These are phyloP conservation scores for Ondatra zibethicus DNA, from an alignment of 2,113 vertebrate species.

Conservation along the genomic window DNA sequence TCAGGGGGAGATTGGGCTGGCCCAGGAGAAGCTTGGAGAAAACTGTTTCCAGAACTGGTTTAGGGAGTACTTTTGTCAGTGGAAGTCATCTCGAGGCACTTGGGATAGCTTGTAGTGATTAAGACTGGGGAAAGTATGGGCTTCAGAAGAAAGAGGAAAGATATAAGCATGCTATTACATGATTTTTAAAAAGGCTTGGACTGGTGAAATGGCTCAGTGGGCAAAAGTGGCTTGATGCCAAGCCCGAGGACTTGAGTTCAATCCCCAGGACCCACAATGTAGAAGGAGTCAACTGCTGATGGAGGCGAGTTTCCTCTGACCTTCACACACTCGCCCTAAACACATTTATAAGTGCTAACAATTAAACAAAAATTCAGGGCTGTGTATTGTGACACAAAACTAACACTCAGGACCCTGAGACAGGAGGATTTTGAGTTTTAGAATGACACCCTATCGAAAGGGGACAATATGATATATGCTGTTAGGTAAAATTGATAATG, in stretches of 20 bases:
- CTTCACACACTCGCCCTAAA: background rate
- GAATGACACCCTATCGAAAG: background rate
- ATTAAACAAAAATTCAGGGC: background rate
- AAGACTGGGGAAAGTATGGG: background rate
- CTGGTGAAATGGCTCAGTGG: background rate
- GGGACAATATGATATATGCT: background rate
- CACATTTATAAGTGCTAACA: background rate
- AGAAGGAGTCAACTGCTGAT: background rate
- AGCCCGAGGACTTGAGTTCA: background rate
- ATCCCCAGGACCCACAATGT: background rate
- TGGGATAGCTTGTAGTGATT: background rate
- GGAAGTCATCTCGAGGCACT: background rate
- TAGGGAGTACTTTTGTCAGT: background rate
- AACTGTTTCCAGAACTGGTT: background rate
- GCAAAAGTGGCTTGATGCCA: background rate
- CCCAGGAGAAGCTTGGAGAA: background rate
- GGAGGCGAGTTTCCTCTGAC: background rate
- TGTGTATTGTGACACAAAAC: background rate
- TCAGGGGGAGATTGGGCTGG: background rate
- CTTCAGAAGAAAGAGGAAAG: background rate
- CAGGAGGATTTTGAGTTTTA: background rate
- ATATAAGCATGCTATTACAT: background rate
- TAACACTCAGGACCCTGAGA: background rate
- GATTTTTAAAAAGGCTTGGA: background rate
- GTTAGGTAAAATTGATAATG: background rate